phyloP scores from a whole-genome alignment of 2,888 invertebrate genomes.

The Eupithecia subumbrata region DNA sequence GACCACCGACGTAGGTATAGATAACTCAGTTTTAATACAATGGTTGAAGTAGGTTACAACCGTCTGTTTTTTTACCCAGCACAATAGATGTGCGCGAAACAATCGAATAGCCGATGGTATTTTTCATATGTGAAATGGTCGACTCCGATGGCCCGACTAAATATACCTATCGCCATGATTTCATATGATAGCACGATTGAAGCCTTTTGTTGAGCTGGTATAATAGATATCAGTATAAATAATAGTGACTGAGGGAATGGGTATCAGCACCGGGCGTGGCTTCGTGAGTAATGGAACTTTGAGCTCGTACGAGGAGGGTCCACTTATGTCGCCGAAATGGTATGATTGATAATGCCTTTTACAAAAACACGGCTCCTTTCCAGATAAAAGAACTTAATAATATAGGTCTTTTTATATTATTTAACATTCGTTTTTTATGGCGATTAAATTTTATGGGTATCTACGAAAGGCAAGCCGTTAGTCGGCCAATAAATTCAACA shows the following conservation, averaged over 20 bases:
- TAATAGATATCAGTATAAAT: constrained; percentile 43
- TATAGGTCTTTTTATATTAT: constrained; percentile 44
- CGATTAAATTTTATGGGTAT: constrained; percentile 24
- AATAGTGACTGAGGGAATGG: constrained; percentile 60
- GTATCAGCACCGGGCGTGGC: constrained; percentile 79
- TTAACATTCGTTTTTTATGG: constrained; percentile 25
- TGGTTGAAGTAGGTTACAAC: constrained; percentile 37
- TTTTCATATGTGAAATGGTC: constrained; percentile 40
- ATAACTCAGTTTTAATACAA: constrained; percentile 42
- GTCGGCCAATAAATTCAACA: constrained; percentile 37
- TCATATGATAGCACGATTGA: constrained; percentile 39
- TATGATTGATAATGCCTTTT: constrained; percentile 80
- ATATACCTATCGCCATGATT: constrained; percentile 32
- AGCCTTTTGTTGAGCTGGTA: constrained; percentile 40
- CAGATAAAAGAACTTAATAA: constrained; percentile 56
- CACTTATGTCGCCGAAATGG: constrained; percentile 80
- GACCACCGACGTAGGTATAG: constrained; percentile 34
- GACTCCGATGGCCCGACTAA: constrained; percentile 38
- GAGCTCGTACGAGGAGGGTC: constrained; percentile 81
- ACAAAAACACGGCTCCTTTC: constrained; percentile 75
- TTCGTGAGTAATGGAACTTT: constrained; percentile 80
- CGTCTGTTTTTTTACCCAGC: constrained; percentile 35
- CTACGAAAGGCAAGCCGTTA: constrained; percentile 28
- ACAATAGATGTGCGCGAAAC: constrained; percentile 36
- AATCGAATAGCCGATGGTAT: constrained; percentile 37